Evolutionary conservation across 1,140 invertebrate species (phyloP), one percentile per base, ranked within the genome.

Genomic region (Trichonephila clavata): DNA sequence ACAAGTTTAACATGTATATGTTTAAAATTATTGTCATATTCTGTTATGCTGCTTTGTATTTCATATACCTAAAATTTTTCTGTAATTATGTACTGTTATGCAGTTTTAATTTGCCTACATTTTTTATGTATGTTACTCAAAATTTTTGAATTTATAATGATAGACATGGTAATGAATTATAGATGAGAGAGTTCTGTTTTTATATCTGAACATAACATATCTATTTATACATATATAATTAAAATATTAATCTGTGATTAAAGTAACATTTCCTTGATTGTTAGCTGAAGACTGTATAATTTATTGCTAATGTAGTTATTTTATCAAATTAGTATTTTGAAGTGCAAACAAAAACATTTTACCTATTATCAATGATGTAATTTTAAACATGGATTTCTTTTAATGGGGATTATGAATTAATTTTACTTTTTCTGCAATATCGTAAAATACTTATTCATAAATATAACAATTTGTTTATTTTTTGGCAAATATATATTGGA

Each of bases 401-500:
- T 77, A 32, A 14, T 77, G 71, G 10, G 32, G 27, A 32, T 3
- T 77, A 77, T 21, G 5, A 24, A 39, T 77, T 77, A 77, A 39
- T 7, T 71, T 68, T 5, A 24, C 65, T 24, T 71, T 68, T 68
- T 68, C 13, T 77, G 24, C 39, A 20, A 63, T 39, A 77, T 5
- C 68, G 39, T 32, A 4, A 77, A 39, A 32, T 77, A 6, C 13
- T 20, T 39, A 77, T 27, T 18, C 60, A 27, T 77, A 32, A 77
- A 32, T 77, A 77, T 32, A 39, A 39, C 27, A 77, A 5, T 39
- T 77, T 77, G 27, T 77, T 68, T n/a, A 27, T n/a, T 77, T n/a
- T 77, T 77, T 39, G 50, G 71, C 71, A 84, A 57, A 84, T 84
- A n/a, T 59, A 84, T 59, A 50, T 84, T 84, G 43, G 43, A 24